Percentiles rank a stretch among this genome's conserved stretches.
Conservation (phyloP, 2,113 vertebrate species). For the Ancistrus triradiatus region DNA sequence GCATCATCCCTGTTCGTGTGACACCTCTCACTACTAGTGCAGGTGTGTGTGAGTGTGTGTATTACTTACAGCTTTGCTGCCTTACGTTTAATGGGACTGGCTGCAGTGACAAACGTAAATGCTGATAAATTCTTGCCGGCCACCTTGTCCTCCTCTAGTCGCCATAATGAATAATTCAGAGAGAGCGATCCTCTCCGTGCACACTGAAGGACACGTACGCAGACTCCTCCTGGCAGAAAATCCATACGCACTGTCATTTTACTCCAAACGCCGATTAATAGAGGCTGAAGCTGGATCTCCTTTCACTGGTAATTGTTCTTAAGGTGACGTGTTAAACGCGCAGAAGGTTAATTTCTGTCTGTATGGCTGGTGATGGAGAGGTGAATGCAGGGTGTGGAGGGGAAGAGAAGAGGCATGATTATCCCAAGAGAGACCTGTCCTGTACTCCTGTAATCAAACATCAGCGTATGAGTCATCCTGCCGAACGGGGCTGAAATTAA, state of each 20-base stretch:
- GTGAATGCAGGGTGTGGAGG: slow-evolving; percentile 2
- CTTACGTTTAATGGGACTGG: slow-evolving; percentile 10
- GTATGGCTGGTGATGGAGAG: slow-evolving; percentile 37
- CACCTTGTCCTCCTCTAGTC: slow-evolving; percentile 57
- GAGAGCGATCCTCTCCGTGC: slow-evolving; percentile 54
- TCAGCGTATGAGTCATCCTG: no score
- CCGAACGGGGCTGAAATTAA: no score
- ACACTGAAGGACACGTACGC: slow-evolving; percentile 63
- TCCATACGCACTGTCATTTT: slow-evolving; percentile 71
- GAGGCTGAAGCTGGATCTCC: slow-evolving; percentile 56
- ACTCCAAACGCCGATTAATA: slow-evolving; percentile 73
- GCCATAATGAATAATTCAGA: slow-evolving; percentile 77
- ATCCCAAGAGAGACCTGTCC: not conserved
- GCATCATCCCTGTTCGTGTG: not conserved
- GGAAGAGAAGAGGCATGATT: slow-evolving; percentile 9
- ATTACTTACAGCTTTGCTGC: not conserved
- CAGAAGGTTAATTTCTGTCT: slow-evolving; percentile 50
- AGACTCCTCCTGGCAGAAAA: slow-evolving; percentile 70
- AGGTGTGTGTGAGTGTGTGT: not conserved
- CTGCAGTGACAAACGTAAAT: slow-evolving; percentile 68
- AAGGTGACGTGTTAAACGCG: slow-evolving; percentile 60
- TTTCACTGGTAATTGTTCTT: slow-evolving; percentile 62
- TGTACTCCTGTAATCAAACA: no score
- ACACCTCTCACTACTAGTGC: no score
- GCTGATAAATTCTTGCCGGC: slow-evolving; percentile 66